Evolutionary conservation across 2,888 invertebrate species (phyloP).

Genomic region (Lathronympha strigana): DNA sequence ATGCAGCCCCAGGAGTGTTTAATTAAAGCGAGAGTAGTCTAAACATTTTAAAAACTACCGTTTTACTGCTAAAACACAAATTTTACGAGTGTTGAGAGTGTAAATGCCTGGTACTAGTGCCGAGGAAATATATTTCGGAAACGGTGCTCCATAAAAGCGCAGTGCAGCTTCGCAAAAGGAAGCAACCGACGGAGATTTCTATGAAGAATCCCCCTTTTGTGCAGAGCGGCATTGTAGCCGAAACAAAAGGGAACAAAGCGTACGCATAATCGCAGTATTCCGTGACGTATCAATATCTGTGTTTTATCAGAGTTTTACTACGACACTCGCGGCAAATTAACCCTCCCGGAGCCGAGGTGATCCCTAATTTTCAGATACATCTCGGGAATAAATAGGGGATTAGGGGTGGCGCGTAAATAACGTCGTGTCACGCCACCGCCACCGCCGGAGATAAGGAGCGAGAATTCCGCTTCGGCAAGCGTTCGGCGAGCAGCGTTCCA

Average conservation of each 20-base stretch:
- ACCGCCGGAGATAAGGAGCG: conserved; percentile 72
- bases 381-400: conserved; percentile 83
- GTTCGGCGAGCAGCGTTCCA: conserved; percentile 46
- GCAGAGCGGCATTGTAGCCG: conserved; percentile 43
- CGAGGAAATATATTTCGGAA: conserved; percentile 39
- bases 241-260: conserved; percentile 53
- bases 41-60: conserved; percentile 18
- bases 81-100: conserved; percentile 16
- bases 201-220: neutral
- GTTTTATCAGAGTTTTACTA: conserved; percentile 56
- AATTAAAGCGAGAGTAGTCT: conserved; percentile 24
- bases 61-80: conserved; percentile 16
- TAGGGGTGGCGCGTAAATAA: conserved; percentile 82
- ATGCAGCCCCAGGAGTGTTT: conserved; percentile 29
- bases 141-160: conserved; percentile 32
- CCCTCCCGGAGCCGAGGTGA: conserved; percentile 71
- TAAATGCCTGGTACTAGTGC: conserved; percentile 13
- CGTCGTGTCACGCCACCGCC: conserved; percentile 72
- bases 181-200: conserved; percentile 14
- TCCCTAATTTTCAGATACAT: conserved; percentile 85
- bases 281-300: conserved; percentile 60
- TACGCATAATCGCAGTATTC: conserved; percentile 56
- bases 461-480: conserved; percentile 34
- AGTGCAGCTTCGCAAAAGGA: conserved; percentile 17
- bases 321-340: conserved; percentile 73